Conservation (phyloP, 2,113 vertebrate species). For the Osmerus mordax region DNA sequence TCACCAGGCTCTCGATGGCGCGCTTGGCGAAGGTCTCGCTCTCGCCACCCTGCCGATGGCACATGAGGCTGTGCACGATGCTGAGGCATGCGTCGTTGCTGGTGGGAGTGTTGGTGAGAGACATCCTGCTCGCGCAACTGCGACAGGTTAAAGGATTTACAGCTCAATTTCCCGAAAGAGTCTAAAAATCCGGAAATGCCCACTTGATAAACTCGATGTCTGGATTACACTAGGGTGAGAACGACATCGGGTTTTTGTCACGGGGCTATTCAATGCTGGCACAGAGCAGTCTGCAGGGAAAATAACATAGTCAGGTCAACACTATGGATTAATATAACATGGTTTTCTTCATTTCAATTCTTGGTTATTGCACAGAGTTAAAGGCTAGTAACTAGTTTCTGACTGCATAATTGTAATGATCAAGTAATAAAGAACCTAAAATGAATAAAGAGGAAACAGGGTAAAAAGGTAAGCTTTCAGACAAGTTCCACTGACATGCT, state of each 20-base stretch:
- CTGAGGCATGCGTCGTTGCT: slow-evolving; percentile 97
- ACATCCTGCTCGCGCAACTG: slow-evolving; percentile 70
- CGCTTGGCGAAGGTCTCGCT: slow-evolving; percentile 96
- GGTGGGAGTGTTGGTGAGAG: slow-evolving; percentile 93
- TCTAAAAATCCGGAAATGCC: not conserved
- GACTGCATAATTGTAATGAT: too few relatives aligned
- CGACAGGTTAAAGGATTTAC: slow-evolving; percentile 27
- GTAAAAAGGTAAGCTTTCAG: too few relatives aligned
- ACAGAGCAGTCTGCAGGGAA: not conserved
- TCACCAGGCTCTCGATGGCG: slow-evolving; percentile 94
- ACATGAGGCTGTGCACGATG: slow-evolving; percentile 98
- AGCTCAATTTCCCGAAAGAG: slow-evolving; percentile 15
- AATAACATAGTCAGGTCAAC: too few relatives aligned
- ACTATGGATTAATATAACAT: too few relatives aligned
- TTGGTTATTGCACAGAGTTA: too few relatives aligned
- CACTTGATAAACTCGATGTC: slow-evolving; percentile 10
- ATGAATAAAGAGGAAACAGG: too few relatives aligned
- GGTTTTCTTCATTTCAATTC: too few relatives aligned
- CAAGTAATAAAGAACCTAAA: too few relatives aligned
- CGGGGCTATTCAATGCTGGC: too few relatives aligned
- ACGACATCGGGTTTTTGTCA: not conserved
- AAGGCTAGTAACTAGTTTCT: too few relatives aligned
- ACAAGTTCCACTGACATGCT: too few relatives aligned
- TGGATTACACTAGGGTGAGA: slow-evolving; percentile 8
- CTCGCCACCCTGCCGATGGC: slow-evolving; percentile 95